These are phyloP conservation scores for Lophura nycthemera DNA, from an alignment of 2,113 vertebrate genomes.

Conservation along the genomic window DNA sequence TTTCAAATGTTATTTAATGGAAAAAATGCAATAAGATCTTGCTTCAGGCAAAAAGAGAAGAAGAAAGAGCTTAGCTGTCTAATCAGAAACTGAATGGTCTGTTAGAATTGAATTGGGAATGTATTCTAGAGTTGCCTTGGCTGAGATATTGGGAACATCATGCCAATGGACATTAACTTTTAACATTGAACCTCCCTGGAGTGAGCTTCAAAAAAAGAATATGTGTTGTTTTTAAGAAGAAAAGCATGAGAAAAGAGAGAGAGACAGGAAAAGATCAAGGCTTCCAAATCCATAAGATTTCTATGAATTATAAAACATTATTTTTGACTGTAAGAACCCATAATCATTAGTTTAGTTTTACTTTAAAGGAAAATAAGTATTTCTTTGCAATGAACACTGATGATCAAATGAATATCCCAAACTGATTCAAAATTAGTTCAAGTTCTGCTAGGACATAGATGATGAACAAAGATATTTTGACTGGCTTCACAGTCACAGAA, in stretches of 20 bases:
- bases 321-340: neutral
- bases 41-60: neutral
- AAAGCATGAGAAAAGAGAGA: neutral
- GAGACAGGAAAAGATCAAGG: neutral
- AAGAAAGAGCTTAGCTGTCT: neutral
- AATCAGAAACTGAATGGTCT: neutral
- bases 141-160: neutral
- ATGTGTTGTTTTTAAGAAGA: neutral
- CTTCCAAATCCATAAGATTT: neutral
- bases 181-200: neutral
- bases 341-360: neutral
- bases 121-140: neutral
- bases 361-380: fast-evolving
- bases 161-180: constrained; percentile 35
- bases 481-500: neutral
- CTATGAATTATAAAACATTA: neutral
- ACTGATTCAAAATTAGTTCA: neutral
- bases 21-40: neutral
- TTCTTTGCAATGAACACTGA: neutral
- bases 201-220: neutral
- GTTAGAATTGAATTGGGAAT: neutral
- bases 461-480: neutral
- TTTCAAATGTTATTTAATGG: neutral
- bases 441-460: neutral
- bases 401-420: neutral